Evolutionary conservation across 2,888 invertebrate species (phyloP).

Genomic region (Eupithecia tripunctaria): DNA sequence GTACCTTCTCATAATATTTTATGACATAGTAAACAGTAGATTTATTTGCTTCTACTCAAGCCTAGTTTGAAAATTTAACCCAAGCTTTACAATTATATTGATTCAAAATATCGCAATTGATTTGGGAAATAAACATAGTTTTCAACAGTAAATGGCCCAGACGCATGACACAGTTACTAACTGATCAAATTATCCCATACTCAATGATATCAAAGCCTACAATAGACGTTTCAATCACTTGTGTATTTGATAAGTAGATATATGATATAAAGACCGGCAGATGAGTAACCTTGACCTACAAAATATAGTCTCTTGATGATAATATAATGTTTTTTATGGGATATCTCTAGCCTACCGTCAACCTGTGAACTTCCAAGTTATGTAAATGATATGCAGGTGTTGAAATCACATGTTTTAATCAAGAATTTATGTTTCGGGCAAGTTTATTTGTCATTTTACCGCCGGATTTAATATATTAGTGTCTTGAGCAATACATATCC

Average conservation of each 20-base stretch:
- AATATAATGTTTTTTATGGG: constrained; percentile 17
- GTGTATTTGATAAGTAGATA: not conserved
- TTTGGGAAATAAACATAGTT: not conserved
- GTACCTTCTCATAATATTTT: no score
- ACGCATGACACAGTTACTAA: not conserved
- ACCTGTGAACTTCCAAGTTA: constrained; percentile 24
- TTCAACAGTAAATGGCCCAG: not conserved
- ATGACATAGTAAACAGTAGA: not conserved
- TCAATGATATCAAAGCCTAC: constrained; percentile 14
- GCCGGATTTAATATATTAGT: constrained; percentile 6
- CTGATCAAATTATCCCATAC: constrained; percentile 1
- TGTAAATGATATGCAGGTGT: constrained; percentile 16
- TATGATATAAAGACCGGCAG: constrained; percentile 22
- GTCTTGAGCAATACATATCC: not conserved
- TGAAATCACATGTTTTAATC: constrained; percentile 10
- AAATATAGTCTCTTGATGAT: constrained; percentile 20
- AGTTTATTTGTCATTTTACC: constrained; percentile 3
- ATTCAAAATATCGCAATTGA: not conserved
- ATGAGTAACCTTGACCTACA: constrained; percentile 41
- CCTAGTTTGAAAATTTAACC: not conserved
- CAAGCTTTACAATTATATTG: not conserved
- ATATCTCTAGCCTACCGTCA: not conserved
- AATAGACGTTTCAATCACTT: not conserved
- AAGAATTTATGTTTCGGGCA: not conserved
- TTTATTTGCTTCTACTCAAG: not conserved